A percentile compares a stretch with the other conserved stretches of the same genome.
phyloP scores from a whole-genome alignment of 2,888 invertebrate genomes.

The Lysandra coridon region DNA sequence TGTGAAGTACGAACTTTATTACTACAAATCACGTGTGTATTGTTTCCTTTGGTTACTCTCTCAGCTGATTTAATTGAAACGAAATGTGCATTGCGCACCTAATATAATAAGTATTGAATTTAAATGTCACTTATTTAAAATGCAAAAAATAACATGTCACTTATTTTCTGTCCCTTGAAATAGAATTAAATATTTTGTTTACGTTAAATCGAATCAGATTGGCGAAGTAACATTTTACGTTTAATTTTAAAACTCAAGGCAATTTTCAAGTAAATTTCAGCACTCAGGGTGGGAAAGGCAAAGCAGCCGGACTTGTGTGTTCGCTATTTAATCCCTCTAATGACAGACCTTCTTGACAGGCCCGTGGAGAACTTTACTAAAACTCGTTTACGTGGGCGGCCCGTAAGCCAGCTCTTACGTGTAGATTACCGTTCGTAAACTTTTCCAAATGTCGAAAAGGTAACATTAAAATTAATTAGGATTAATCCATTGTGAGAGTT shows the following conservation, averaged over 20 bases:
- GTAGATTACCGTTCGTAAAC: not conserved
- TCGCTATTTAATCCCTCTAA: not conserved
- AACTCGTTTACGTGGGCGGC: not conserved
- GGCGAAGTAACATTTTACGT: not conserved
- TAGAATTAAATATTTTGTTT: not conserved
- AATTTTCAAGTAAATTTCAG: not conserved
- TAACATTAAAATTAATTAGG: not conserved
- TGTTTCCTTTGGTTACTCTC: too few species aligned
- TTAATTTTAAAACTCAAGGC: not conserved
- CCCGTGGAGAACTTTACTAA: constrained; percentile 4
- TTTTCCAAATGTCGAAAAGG: constrained; percentile 1
- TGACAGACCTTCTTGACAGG: constrained; percentile 4
- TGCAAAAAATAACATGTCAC: too few species aligned
- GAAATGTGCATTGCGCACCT: too few species aligned
- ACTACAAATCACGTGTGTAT: too few species aligned
- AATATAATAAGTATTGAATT: too few species aligned
- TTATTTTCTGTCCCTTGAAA: not conserved
- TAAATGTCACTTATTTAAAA: too few species aligned
- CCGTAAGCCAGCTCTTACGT: constrained; percentile 9
- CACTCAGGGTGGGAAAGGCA: not conserved
- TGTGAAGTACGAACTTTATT: too few species aligned
- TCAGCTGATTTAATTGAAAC: too few species aligned
- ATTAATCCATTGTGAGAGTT: not conserved
- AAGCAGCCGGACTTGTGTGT: not conserved
- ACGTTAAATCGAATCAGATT: not conserved